A percentile compares a stretch with the other conserved stretches of the same genome.
Evolutionary conservation across 2,888 invertebrate genomes (phyloP).

Genomic region (Ophioninae sp.): DNA sequence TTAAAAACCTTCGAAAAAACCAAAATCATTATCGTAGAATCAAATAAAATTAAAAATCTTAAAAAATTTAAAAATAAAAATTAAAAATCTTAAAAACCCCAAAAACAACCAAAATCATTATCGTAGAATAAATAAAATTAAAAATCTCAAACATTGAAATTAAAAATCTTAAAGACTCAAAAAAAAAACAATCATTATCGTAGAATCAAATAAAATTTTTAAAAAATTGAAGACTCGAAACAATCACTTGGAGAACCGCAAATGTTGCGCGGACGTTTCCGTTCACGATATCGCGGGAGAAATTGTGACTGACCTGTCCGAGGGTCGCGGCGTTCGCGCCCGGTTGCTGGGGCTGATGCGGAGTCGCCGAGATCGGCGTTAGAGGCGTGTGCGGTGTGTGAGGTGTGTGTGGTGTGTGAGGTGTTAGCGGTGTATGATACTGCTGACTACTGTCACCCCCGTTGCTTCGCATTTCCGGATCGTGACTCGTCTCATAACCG

Average conservation of each 20-base stretch:
- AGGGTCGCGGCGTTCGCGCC: constrained; percentile 78
- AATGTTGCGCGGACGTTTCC: not conserved
- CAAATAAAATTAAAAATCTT: no score
- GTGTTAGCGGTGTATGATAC: constrained; percentile 80
- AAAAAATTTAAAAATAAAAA: no score
- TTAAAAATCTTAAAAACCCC: no score
- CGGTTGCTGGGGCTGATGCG: constrained; percentile 80
- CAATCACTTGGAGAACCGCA: not conserved
- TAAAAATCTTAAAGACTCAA: no score
- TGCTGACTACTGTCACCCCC: constrained; percentile 80
- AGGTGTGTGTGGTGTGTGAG: constrained; percentile 80
- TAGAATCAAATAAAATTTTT: no score
- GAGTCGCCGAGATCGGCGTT: constrained; percentile 79
- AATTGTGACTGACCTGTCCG: constrained; percentile 77
- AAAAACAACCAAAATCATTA: no score
- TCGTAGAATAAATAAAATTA: no score
- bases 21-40: no score
- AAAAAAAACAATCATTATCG: no score
- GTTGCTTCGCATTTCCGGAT: constrained; percentile 82
- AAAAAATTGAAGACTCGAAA: not conserved
- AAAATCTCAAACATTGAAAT: no score
- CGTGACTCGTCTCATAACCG: constrained; percentile 93
- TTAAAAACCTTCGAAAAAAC: no score
- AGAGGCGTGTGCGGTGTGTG: constrained; percentile 80
- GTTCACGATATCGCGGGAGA: not conserved